phyloP scores from a whole-genome alignment of 2,113 vertebrate genomes.

The Ornithorhynchus anatinus region DNA sequence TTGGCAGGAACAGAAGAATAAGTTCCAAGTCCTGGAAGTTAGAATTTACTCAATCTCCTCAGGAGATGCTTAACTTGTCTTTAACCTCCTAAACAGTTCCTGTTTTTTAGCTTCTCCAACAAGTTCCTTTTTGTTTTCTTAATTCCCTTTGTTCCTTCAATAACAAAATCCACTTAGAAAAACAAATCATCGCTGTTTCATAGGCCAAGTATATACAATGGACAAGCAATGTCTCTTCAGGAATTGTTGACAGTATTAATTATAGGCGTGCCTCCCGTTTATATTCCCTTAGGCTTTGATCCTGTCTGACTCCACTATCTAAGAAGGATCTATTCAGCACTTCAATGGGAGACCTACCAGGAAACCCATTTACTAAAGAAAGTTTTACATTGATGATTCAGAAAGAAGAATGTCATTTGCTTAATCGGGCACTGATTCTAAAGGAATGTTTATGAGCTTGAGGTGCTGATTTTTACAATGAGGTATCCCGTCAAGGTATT shows the following conservation, averaged over 20 bases:
- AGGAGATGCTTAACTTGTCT: not conserved
- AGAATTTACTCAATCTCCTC: not conserved
- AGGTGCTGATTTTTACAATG: too few relatives aligned
- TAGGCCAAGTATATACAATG: not conserved
- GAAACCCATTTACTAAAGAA: not conserved
- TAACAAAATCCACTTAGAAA: not conserved
- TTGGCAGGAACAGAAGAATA: not conserved
- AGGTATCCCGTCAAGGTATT: too few relatives aligned
- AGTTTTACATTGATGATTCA: not conserved
- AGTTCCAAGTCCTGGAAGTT: not conserved
- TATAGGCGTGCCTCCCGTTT: not conserved
- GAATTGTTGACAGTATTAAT: not conserved
- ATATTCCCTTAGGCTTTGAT: not conserved
- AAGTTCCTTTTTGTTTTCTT: constrained; percentile 1
- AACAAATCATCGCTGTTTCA: not conserved
- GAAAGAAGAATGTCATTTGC: not conserved
- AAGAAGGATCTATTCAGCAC: not conserved
- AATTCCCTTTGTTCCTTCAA: not conserved
- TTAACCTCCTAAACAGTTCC: not conserved
- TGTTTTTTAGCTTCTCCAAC: not conserved
- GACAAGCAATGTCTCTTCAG: not conserved
- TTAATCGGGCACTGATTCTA: not conserved
- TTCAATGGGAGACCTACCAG: not conserved
- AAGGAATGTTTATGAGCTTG: too few relatives aligned
- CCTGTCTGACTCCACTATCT: not conserved